These are phyloP conservation scores for Agrochola macilenta DNA, from an alignment of 2,888 invertebrate genomes.

Conservation along the genomic window DNA sequence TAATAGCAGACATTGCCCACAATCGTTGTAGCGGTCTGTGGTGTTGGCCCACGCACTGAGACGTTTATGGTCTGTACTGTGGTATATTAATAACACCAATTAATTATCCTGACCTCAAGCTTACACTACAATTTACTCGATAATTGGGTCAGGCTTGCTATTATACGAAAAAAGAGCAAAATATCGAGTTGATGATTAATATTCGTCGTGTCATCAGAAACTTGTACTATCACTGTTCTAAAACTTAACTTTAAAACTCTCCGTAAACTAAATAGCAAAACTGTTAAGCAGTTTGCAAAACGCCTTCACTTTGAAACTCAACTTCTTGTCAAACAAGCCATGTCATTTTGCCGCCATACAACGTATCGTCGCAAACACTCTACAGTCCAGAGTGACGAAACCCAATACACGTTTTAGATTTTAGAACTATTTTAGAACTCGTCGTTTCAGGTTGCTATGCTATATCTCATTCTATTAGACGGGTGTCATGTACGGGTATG, in stretches of 20 bases:
- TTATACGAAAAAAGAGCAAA: neutral
- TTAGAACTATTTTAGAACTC: slow-evolving; percentile 36
- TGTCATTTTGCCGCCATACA: slow-evolving; percentile 23
- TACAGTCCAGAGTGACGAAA: slow-evolving; percentile 9
- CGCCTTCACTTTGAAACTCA: slow-evolving; percentile 24
- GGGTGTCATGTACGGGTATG: slow-evolving; percentile 65
- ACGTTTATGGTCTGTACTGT: slow-evolving; percentile 44
- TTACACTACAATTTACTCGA: neutral
- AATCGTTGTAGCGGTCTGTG: slow-evolving; percentile 53
- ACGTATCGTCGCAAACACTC: slow-evolving; percentile 24
- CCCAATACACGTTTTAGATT: slow-evolving; percentile 41
- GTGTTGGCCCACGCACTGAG: slow-evolving; percentile 42
- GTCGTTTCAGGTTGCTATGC: slow-evolving; percentile 25
- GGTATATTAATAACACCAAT: slow-evolving; percentile 32
- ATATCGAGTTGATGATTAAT: neutral
- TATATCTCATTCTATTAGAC: slow-evolving; percentile 52
- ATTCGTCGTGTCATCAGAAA: neutral
- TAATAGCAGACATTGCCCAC: slow-evolving; percentile 25
- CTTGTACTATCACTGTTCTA: neutral
- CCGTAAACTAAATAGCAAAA: slow-evolving; percentile 38
- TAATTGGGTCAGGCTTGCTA: neutral
- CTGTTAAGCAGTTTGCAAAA: slow-evolving; percentile 30
- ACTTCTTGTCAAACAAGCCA: slow-evolving; percentile 33
- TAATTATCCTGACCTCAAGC: slow-evolving; percentile 32
- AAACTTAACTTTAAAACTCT: slow-evolving; percentile 41